Conservation (phyloP, 1,140 invertebrate species). For the Zaprionus africanus region DNA sequence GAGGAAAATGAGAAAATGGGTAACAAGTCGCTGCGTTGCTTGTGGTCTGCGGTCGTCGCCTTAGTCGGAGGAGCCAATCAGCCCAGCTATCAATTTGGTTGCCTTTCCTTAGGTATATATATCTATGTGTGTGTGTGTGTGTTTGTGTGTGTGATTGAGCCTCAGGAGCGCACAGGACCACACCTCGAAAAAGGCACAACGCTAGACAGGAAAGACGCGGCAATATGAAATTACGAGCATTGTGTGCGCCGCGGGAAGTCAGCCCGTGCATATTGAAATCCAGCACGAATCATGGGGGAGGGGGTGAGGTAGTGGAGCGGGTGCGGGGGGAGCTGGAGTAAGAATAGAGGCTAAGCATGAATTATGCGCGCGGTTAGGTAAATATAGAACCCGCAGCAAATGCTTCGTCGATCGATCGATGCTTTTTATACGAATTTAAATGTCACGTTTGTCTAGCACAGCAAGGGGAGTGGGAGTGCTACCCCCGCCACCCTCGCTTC, state of each 20-base stretch:
- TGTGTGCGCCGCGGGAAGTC: slow-evolving; percentile 40
- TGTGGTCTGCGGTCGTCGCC: slow-evolving; percentile 63
- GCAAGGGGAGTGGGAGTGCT: background rate
- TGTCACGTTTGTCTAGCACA: slow-evolving; percentile 62
- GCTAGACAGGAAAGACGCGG: slow-evolving; percentile 28
- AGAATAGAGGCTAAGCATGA: slow-evolving; percentile 67
- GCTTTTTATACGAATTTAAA: slow-evolving; percentile 80
- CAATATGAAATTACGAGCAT: slow-evolving; percentile 45
- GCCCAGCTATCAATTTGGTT: slow-evolving; percentile 39
- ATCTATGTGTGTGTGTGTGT: background rate
- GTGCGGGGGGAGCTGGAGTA: background rate
- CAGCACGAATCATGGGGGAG: too few species aligned
- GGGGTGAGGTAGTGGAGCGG: too few species aligned
- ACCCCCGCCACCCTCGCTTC: slow-evolving; percentile 10
- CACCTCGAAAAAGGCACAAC: slow-evolving; percentile 46
- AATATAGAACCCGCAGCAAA: slow-evolving; percentile 77
- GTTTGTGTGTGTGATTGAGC: slow-evolving; percentile 13
- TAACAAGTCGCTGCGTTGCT: slow-evolving; percentile 33
- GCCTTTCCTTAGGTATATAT: background rate
- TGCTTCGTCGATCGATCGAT: slow-evolving; percentile 68
- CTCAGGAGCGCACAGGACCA: slow-evolving; percentile 65
- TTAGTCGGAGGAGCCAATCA: slow-evolving; percentile 34
- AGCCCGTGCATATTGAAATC: slow-evolving; percentile 49
- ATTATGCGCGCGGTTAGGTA: slow-evolving; percentile 72
- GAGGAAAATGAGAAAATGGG: slow-evolving; percentile 59